Evolutionary conservation across 64 coral and sea anemone species (phyloP).

Genomic region (Montipora capricornis): DNA sequence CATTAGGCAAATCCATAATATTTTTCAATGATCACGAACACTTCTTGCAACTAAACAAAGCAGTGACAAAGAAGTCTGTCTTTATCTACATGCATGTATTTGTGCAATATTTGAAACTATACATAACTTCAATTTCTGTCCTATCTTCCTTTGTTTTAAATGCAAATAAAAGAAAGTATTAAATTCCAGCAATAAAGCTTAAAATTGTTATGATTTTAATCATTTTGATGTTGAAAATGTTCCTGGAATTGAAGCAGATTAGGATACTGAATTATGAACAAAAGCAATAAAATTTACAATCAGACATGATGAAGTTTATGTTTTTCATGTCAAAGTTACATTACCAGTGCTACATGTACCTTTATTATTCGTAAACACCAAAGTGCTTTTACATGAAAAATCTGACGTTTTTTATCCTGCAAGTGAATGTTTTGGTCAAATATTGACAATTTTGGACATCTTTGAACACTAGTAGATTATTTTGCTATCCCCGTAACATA

Average conservation of each 20-base stretch:
- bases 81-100: not conserved
- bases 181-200: not conserved
- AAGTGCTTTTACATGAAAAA: not conserved
- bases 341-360: not conserved
- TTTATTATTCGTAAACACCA: conserved; percentile 24
- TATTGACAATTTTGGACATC: conserved; percentile 9
- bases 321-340: conserved; percentile 11
- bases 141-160: not conserved
- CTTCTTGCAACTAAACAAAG: not conserved
- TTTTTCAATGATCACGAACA: not conserved
- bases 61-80: not conserved
- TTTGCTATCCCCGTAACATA: not conserved
- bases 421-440: conserved; percentile 9
- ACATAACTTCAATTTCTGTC: conserved; percentile 9
- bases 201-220: conserved; percentile 7
- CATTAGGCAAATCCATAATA: not conserved
- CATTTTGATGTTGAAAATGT: not conserved
- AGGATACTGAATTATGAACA: conserved; percentile 11
- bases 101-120: not conserved
- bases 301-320: not conserved
- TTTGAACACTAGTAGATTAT: conserved; percentile 6
- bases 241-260: not conserved
- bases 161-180: not conserved
- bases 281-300: not conserved
- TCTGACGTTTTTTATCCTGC: not conserved